Evolutionary conservation across 2,113 vertebrate genomes (phyloP), one percentile per base, ranked within the genome.

Genomic region (Gopherus flavomarginatus): DNA sequence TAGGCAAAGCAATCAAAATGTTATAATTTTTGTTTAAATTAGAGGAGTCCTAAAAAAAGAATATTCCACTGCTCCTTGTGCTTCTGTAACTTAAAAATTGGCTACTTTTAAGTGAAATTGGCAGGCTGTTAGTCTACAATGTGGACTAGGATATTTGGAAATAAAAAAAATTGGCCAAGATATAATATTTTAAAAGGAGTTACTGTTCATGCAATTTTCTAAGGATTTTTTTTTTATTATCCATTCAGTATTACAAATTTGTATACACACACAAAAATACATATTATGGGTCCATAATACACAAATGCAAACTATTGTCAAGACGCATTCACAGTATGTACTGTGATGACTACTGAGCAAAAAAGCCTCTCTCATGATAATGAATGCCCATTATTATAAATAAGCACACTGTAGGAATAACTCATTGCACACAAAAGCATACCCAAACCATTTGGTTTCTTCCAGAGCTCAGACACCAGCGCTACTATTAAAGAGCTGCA

Each of bases 371-470:
- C 98, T 98, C 98, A 97, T 98, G 91, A 97, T 98, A 97, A 98
- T 98, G 98, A 98, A 98, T 98, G 98, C 97, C 97, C 97, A 98
- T 98, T 98, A 98, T 98, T 98, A 98, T 97, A 98, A 98, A 98
- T 98, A 98, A 98, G 97, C 95, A 91, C 97, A 95, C 93, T 98
- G 98, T 97, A 98, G 97, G 97, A 98, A 98, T 98, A 98, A 98
- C 94, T 90, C 97, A 97, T 93, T 97, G 98, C 96, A 96, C 98
- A 98, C 98, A 98, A 98, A 98, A 98, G 98, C 97, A 97, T 97
- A 97, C 91, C 97, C 96, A 98, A 98, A 95, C 96, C 97, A 57
- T 98, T 98, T 75, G 93, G 98, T 98, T 96, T 98, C 95, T 97
- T 98, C 98, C 98, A 98, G 97, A 97, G 97, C 98, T 98, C 97